These are phyloP conservation scores for Erythrolamprus reginae DNA, from an alignment of 2,113 vertebrate species.

Conservation along the genomic window DNA sequence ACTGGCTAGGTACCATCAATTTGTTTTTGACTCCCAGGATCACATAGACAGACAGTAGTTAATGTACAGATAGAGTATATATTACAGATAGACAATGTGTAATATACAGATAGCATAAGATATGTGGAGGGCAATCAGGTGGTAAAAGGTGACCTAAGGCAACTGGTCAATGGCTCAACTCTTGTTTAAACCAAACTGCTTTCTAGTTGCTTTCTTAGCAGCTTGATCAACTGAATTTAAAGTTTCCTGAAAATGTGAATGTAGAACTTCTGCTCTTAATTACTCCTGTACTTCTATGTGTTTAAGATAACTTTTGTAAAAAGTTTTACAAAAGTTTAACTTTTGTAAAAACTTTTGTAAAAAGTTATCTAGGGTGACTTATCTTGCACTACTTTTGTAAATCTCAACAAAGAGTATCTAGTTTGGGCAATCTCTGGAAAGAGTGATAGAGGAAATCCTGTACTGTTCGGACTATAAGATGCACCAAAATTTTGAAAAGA, in stretches of 20 bases:
- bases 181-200: neutral
- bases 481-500: too few relatives aligned
- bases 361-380: neutral
- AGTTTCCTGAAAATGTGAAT: neutral
- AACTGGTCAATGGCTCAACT: neutral
- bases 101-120: neutral
- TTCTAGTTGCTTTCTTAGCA: neutral
- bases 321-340: too few relatives aligned
- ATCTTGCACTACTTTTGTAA: constrained; percentile 9
- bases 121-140: neutral
- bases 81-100: neutral
- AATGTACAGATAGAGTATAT: neutral
- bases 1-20: neutral
- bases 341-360: neutral
- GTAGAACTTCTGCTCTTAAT: neutral
- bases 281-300: neutral
- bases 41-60: neutral
- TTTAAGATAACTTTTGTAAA: neutral
- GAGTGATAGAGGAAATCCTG: neutral
- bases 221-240: neutral
- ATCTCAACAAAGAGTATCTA: neutral
- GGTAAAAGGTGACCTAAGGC: neutral
- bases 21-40: neutral
- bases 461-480: too few relatives aligned
- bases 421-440: neutral